Evolutionary conservation across 2,888 invertebrate species (phyloP).

Genomic region (Andrena bicolor): DNA sequence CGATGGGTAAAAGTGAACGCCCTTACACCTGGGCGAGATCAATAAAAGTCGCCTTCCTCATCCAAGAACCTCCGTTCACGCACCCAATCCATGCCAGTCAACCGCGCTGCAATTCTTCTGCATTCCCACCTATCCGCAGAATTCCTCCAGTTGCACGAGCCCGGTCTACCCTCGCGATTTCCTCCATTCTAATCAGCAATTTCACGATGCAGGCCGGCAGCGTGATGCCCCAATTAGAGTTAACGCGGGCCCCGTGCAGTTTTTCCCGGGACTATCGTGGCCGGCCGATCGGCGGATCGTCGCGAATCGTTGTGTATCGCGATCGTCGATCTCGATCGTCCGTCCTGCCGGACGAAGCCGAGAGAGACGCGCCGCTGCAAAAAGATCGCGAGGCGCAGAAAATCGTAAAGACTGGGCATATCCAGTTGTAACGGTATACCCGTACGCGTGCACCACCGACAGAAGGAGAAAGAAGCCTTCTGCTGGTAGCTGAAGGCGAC

Average conservation of each 20-base stretch:
- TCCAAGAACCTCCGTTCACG: no score
- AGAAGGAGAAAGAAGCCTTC: constrained; percentile 35
- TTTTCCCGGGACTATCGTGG: constrained; percentile 3
- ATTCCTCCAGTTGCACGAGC: background rate
- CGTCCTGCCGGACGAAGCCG: constrained; percentile 23
- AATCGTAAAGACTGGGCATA: constrained; percentile 63
- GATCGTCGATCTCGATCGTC: constrained; percentile 58
- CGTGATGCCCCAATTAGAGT: constrained; percentile 6
- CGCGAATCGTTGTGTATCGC: constrained; percentile 46
- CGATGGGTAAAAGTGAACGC: no score
- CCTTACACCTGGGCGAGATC: no score
- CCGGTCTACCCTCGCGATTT: background rate
- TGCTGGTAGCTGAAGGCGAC: constrained; percentile 32
- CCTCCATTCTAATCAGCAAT: constrained; percentile 3
- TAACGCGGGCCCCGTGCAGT: constrained; percentile 5
- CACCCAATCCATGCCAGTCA: no score
- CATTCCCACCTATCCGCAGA: no score
- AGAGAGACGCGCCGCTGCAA: constrained; percentile 56
- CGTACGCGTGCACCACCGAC: constrained; percentile 31
- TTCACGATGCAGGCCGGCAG: background rate
- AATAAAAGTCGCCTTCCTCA: no score
- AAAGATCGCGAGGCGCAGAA: constrained; percentile 62
- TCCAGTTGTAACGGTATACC: constrained; percentile 72
- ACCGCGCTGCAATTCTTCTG: background rate
- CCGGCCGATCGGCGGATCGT: constrained; percentile 9